Base-by-base conservation (phyloP, 2,797 vertebrate genomes). In the Sebastes iracundus region DNA sequence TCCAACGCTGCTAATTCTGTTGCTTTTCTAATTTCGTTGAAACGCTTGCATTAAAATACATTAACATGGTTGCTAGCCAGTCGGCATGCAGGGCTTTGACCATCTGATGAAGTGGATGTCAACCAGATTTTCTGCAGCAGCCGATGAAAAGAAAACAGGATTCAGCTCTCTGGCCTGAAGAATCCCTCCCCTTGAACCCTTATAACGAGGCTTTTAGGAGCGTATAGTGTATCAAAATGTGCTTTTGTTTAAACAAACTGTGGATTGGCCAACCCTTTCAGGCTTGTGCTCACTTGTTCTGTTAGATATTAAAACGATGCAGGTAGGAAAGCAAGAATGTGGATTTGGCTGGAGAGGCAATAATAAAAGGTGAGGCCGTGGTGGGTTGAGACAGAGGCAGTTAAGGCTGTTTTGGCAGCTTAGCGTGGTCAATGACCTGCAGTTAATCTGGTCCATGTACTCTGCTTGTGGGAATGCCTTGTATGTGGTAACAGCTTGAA, bases 401-500 rank as follows among this genome's bases (percentile, higher is more conserved):
- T 83, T 73, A 28, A 35, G 59, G 71, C 69, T 63, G 85, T 86
- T 84, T 70, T 81, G 53, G 58, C 77, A 74, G 87, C 61, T 87
- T 74, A 78, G 73, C 22, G 2, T 81, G 84, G 86, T 82, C 83
- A 78, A 16, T 88, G 90, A 92, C 88, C 90, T 92, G 89, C 87
- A 84, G 81, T 91, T 92, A 92, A 92, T 93, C 74, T 63, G 86
- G 66, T 65, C 83, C 83, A 82, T 82, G 86, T 86, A 87, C 85
- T 83, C 79, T 25, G 85, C 79, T 79, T 85, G 86, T 88, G 88
- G 79, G 92, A 93, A 91, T 85, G 82, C 73, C 66, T 88, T 59
- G 55, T 76, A 89, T 90, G 90, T 77, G 78, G 87, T 73, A 89
- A 91, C 91, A 81, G 90, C 89, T 85, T 92, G 87, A 82, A 76